Evolutionary conservation across 2,797 vertebrate genomes (phyloP), one percentile per base, ranked within the genome.

Genomic region (Leuciscus waleckii): DNA sequence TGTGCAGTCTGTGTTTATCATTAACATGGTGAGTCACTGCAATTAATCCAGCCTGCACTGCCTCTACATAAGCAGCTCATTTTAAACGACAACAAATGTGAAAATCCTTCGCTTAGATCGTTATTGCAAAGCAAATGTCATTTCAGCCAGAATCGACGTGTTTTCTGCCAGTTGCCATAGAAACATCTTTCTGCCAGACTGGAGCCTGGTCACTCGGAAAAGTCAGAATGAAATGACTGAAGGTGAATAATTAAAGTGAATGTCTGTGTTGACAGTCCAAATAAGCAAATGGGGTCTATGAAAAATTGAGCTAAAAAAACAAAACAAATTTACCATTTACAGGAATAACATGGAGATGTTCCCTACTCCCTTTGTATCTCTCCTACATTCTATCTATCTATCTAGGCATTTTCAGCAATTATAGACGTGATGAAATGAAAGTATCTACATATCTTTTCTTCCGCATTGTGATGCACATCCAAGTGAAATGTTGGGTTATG

Each of bases 91-190:
- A 69, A 58, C 46, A 84, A 69, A 75, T 35, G 76, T 1, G 51
- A 85, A 73, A 39, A 80, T 65, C 56, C 77, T 85, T 73, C 23
- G 68, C 54, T 85, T 71, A 71, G 51, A 63, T 85, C 29, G 56
- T 79, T 85, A 80, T 54, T 51, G 77, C 84, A 85, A 85, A 85
- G 76, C 76, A 85, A 85, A 85, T 80, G 77, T 63, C 56, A 85
- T 85, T 79, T 73, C 67, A 85, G 77, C 56, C 67, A 80, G 84
- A 79, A 85, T 85, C 77, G 5, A 54, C 49, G 68, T 79, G 83
- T 81, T 80, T 87, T 67, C 73, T 80, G 84, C 68, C 56, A 41
- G 87, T 88, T 85, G 39, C 87, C 84, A 88, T 88, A 61, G 87
- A 79, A 88, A 88, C 87, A 73, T 68, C 46, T 68, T 23, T 85